These are phyloP conservation scores for Eudasyphora cyanicolor DNA, from an alignment of 2,888 invertebrate species.

Conservation along the genomic window DNA sequence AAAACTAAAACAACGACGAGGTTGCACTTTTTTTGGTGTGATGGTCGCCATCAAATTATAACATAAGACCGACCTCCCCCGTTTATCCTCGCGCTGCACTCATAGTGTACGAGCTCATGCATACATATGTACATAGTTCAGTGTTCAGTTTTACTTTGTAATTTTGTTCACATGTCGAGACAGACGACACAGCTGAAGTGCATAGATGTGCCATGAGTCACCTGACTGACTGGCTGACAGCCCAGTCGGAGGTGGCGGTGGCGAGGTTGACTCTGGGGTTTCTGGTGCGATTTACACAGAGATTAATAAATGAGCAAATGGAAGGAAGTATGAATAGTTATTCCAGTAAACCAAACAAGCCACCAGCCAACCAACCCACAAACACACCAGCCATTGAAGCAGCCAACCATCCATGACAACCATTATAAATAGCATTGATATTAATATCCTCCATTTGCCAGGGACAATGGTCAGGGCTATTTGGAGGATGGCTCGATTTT, in stretches of 20 bases:
- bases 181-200: neutral
- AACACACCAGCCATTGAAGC: too few species aligned
- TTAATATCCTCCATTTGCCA: too few species aligned
- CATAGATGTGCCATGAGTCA: constrained; percentile 21
- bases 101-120: neutral
- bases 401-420: neutral
- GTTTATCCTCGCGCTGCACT: constrained; percentile 24
- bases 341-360: neutral
- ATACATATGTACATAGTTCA: too few species aligned
- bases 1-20: neutral
- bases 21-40: neutral
- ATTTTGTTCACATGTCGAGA: neutral
- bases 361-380: neutral
- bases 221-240: neutral
- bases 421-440: neutral
- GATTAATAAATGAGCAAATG: constrained; percentile 1
- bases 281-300: neutral
- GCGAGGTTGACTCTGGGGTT: neutral
- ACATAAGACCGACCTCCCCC: neutral
- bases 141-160: neutral
- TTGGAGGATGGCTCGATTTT: too few species aligned
- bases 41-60: constrained; percentile 5
- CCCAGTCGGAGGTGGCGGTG: neutral
- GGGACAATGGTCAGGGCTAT: too few species aligned
- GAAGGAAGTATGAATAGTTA: too few species aligned